Base-by-base conservation (phyloP, 2,797 vertebrate species). In the Hybognathus amarus region DNA sequence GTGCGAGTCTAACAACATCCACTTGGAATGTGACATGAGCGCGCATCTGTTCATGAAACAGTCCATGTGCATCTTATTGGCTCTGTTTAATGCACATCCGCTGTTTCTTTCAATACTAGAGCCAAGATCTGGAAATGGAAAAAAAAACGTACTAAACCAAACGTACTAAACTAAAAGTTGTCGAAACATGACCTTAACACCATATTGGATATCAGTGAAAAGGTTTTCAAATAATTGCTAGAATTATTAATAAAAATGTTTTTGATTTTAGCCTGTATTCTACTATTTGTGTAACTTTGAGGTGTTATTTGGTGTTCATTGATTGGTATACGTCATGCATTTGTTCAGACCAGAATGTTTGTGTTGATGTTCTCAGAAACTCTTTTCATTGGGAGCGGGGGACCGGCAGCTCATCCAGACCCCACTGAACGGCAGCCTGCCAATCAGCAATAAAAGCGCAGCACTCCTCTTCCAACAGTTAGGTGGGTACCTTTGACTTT, bases 391-490 rank as follows among this genome's bases (percentile, higher is more conserved):
- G 89, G 98, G 98, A 92, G 98, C 97, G 71, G 98, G 98, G 90
- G 98, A 99, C 88, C 93, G 97, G 64, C 98, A 99, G 80, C 94
- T 99, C 91, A 97, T 99, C 91, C 98, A 99, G 92, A 98, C 97
- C 18, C 97, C 98, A 88, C 93, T 98, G 33, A 96, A 97, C 8
- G 95, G 97, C 56, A 97, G 93, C 24, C 93, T 99, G 90, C 98
- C 98, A 38, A 94, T 99, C 86, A 99, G 97, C 79, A 94, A 95
- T 90, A 97, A 97, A 91, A 99, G 97, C 81, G 97, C 98, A 85
- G 96, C 96, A 83, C 94, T 99, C 87, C 96, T 99, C 89, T 99
- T 99, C 94, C 98, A 99, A 91, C 98, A 99, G 83, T 92, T 99
- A 74, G 98, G 98, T 99, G 94, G 86, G 97, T 96, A 61, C 80